A percentile compares a stretch with the other conserved stretches of the same genome.
phyloP scores from a whole-genome alignment of 2,888 invertebrate species.

The Archips crataeganus region DNA sequence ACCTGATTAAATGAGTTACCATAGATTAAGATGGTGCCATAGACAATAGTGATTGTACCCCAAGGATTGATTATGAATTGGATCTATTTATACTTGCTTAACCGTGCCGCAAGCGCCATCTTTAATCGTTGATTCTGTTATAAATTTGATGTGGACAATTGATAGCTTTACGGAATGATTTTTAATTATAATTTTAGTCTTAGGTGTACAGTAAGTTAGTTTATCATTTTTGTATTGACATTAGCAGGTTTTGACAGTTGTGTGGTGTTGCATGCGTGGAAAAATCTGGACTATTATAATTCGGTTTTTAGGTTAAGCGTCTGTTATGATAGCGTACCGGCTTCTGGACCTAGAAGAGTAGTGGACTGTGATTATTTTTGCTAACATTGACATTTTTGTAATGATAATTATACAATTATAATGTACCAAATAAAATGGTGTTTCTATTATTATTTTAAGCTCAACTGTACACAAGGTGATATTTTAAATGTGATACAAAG shows the following conservation, averaged over 20 bases:
- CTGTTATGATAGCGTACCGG: slow-evolving; percentile 34
- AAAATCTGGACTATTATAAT: slow-evolving; percentile 45
- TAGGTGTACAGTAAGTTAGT: slow-evolving; percentile 58
- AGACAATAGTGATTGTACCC: slow-evolving; percentile 63
- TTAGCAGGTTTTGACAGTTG: slow-evolving; percentile 46
- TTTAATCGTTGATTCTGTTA: slow-evolving; percentile 8
- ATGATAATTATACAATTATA: slow-evolving; percentile 84
- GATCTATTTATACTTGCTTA: slow-evolving; percentile 41
- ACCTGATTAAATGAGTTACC: slow-evolving; percentile 80
- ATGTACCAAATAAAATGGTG: slow-evolving; percentile 73
- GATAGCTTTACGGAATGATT: slow-evolving; percentile 42
- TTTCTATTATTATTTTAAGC: slow-evolving; percentile 48
- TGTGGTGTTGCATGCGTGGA: slow-evolving; percentile 50
- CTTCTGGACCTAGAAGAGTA: slow-evolving; percentile 50
- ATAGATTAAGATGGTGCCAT: slow-evolving; percentile 83
- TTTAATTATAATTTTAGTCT: slow-evolving; percentile 45
- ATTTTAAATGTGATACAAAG: too few relatives aligned
- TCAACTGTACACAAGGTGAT: too few relatives aligned
- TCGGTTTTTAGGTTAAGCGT: slow-evolving; percentile 35
- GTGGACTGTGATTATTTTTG: slow-evolving; percentile 86
- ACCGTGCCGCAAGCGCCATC: slow-evolving; percentile 36
- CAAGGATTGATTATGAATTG: slow-evolving; percentile 42
- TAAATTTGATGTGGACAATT: slow-evolving; percentile 35
- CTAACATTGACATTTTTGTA: slow-evolving; percentile 86
- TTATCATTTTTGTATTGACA: slow-evolving; percentile 47